A percentile compares a stretch with the other conserved stretches of the same genome.
Conservation (phyloP, 2,113 vertebrate genomes). For the Prinia subflava region DNA sequence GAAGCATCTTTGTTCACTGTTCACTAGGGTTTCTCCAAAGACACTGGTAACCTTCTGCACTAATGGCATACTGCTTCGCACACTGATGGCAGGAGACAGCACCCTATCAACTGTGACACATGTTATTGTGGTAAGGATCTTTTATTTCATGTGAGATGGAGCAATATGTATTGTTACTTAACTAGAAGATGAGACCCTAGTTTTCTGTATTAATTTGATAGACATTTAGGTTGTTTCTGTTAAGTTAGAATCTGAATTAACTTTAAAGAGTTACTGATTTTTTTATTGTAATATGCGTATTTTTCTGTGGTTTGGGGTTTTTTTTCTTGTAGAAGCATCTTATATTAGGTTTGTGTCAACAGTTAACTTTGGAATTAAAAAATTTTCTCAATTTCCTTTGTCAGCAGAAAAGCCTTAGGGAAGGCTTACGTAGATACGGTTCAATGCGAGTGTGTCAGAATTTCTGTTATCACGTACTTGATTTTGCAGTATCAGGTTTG, state of each 20-base stretch:
- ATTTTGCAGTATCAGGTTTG: background rate
- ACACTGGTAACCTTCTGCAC: conserved; percentile 95
- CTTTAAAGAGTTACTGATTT: background rate
- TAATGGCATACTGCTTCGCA: conserved; percentile 89
- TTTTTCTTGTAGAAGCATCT: background rate
- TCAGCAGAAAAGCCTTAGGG: background rate
- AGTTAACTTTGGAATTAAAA: background rate
- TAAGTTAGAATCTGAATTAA: background rate
- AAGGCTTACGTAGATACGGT: accelerated
- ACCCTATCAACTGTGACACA: conserved; percentile 88
- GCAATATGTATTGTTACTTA: background rate
- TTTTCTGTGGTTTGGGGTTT: background rate
- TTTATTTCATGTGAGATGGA: background rate
- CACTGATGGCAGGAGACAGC: conserved; percentile 87
- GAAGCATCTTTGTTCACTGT: background rate
- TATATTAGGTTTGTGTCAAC: background rate
- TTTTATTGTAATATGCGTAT: background rate
- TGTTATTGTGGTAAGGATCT: conserved; percentile 89
- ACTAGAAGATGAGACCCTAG: background rate
- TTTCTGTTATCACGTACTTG: background rate
- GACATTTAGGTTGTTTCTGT: background rate
- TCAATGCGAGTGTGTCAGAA: background rate
- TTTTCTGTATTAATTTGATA: background rate
- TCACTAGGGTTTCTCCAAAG: conserved; percentile 88
- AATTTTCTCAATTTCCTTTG: background rate